phyloP scores from a whole-genome alignment of 2,797 vertebrate genomes.

The Lophius americanus region DNA sequence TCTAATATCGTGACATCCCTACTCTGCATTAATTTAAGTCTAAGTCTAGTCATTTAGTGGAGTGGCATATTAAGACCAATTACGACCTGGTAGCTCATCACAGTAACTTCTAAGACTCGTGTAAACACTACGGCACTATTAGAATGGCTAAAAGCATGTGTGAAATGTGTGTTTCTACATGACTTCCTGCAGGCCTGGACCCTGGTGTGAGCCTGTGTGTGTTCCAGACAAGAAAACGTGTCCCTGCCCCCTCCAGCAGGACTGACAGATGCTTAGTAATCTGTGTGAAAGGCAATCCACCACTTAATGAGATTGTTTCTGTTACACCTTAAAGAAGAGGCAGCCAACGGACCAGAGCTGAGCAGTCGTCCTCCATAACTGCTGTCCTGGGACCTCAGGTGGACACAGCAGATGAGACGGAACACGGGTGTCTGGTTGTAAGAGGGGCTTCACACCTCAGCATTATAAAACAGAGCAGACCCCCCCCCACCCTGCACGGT shows the following conservation, averaged over 20 bases:
- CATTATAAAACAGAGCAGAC: conserved; percentile 63
- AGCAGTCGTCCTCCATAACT: conserved; percentile 74
- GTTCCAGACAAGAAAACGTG: conserved; percentile 60
- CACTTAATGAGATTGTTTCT: conserved; percentile 84
- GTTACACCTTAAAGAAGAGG: conserved; percentile 81
- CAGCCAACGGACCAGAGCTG: conserved; percentile 68
- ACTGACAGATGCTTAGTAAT: conserved; percentile 83
- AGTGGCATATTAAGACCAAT: background rate
- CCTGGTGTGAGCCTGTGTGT: conserved; percentile 21
- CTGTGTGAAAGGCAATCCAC: conserved; percentile 83
- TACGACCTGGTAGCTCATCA: background rate
- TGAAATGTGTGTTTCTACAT: conserved; percentile 7
- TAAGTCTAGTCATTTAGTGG: background rate
- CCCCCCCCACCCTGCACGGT: conserved; percentile 48
- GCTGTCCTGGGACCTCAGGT: conserved; percentile 81
- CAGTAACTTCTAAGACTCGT: background rate
- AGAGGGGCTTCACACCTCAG: conserved; percentile 67
- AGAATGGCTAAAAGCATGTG: conserved; percentile 2
- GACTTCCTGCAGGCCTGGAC: background rate
- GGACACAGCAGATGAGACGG: conserved; percentile 64
- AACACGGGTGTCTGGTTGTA: conserved; percentile 18
- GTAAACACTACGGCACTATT: conserved; percentile 9
- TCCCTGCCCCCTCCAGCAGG: conserved; percentile 67
- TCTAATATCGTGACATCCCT: no score
- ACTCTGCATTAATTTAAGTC: no score